Evolutionary conservation across 2,888 invertebrate genomes (phyloP), one percentile per base, ranked within the genome.

Genomic region (Abrostola tripartita): DNA sequence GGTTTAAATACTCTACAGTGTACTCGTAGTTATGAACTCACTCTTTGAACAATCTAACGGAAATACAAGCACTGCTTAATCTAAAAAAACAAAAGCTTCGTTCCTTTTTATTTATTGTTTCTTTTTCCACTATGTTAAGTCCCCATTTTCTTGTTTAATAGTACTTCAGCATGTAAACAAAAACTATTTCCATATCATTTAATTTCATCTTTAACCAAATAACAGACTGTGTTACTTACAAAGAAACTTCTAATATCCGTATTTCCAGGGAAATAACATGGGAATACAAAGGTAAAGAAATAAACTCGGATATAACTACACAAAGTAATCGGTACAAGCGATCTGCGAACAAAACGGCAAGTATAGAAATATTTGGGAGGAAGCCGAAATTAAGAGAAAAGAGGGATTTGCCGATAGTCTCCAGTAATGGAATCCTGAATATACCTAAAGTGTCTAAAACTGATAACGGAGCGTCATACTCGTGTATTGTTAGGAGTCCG

Each of bases 391-490:
- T 93, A 92, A 94, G 93, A 92, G 64, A 57, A 0, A 91, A 88
- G 73, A 87, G 94, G 68, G 92, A 94, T 0, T 50, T 82, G 56
- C 78, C 86, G 0, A 78, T 85, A 38, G 86, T 90, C 4, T 85
- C 80, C 0, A 89, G 76, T 64, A 90, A 95, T 71, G 96, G 96
- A 6, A 91, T 96, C 65, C 84, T 96, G 65, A 95, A 93, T 71
- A 95, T 96, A 85, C 92, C 94, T 65, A 96, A 95, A 87, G 95
- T 96, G 60, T 95, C 95, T 83, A 96, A 96, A 67, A 83, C 80
- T 38, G 96, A 96, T 69, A 98, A 97, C 88, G 96, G 97, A 44
- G 97, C 97, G 24, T 92, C 95, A 56, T 98, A 98, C 85, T 97
- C 97, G 5, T 98, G 98, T 90, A 95, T 96, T 55, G 98, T 97